These are phyloP conservation scores for Heterotilapia buettikoferi DNA, from an alignment of 2,113 vertebrate genomes.

Conservation along the genomic window DNA sequence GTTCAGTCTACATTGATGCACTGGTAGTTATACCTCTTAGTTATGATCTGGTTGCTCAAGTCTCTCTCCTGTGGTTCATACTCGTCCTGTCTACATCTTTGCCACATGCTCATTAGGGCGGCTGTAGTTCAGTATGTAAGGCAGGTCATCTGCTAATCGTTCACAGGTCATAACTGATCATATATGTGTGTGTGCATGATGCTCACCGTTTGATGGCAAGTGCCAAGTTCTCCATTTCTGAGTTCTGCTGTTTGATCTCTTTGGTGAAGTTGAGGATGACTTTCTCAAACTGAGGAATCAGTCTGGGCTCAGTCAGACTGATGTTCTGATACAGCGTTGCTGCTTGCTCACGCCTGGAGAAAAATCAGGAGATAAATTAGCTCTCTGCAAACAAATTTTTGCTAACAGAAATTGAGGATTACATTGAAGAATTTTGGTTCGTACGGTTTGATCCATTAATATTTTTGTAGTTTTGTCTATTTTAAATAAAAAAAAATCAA, in stretches of 20 bases:
- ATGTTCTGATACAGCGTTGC: slow-evolving; percentile 90
- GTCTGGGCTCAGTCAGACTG: slow-evolving; percentile 83
- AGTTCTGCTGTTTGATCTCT: slow-evolving; percentile 88
- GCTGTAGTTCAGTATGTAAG: not conserved
- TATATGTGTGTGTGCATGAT: not conserved
- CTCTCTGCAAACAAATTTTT: not conserved
- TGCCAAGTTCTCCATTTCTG: slow-evolving; percentile 91
- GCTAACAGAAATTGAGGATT: not conserved
- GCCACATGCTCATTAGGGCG: not conserved
- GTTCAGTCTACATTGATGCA: not conserved
- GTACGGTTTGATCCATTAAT: not conserved
- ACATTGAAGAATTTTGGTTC: not conserved
- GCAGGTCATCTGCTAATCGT: not conserved
- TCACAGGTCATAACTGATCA: not conserved
- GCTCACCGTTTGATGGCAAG: slow-evolving; percentile 87
- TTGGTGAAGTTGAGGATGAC: slow-evolving; percentile 86
- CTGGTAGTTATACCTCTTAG: not conserved
- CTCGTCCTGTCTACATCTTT: not conserved
- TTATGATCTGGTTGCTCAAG: not conserved
- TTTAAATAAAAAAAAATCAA: not conserved
- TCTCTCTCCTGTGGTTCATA: not conserved
- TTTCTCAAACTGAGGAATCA: slow-evolving; percentile 86
- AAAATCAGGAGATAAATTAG: not conserved
- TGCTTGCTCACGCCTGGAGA: slow-evolving; percentile 81
- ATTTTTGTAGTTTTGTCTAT: not conserved